Conservation (phyloP, 2,888 invertebrate genomes). For the Pyrrhosoma nymphula region DNA sequence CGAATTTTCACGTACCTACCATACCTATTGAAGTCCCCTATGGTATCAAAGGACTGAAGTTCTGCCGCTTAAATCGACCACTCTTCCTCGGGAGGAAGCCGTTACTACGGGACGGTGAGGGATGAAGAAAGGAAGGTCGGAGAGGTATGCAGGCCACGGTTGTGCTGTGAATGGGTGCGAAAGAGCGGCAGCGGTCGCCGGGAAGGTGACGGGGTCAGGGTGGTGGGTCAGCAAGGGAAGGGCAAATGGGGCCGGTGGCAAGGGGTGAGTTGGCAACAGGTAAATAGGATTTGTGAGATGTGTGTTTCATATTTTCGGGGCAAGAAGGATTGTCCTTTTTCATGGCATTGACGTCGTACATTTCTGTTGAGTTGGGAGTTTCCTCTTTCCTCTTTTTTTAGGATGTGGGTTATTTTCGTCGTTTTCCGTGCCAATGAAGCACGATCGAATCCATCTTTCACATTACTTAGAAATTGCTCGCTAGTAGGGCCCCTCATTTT, state of each 20-base stretch:
- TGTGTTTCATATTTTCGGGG: not conserved
- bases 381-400: not conserved
- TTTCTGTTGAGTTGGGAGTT: not conserved
- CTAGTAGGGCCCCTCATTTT: not conserved
- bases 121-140: too few relatives aligned
- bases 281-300: conserved; percentile 57
- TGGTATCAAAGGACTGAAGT: too few relatives aligned
- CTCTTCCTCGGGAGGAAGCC: too few relatives aligned
- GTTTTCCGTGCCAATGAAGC: not conserved
- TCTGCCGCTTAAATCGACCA: too few relatives aligned
- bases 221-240: not conserved
- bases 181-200: not conserved
- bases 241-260: not conserved
- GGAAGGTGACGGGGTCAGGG: not conserved
- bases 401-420: not conserved
- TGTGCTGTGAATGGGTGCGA: not conserved
- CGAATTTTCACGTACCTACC: too few relatives aligned
- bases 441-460: not conserved
- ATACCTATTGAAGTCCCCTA: too few relatives aligned
- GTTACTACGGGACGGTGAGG: too few relatives aligned
- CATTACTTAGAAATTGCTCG: not conserved
- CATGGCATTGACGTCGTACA: not conserved
- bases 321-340: not conserved
- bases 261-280: conserved; percentile 34
- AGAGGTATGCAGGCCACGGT: not conserved